Percentiles rank a stretch among this genome's conserved stretches.
Evolutionary conservation across 2,888 invertebrate genomes (phyloP).

Genomic region (Macrophya alboannulata): DNA sequence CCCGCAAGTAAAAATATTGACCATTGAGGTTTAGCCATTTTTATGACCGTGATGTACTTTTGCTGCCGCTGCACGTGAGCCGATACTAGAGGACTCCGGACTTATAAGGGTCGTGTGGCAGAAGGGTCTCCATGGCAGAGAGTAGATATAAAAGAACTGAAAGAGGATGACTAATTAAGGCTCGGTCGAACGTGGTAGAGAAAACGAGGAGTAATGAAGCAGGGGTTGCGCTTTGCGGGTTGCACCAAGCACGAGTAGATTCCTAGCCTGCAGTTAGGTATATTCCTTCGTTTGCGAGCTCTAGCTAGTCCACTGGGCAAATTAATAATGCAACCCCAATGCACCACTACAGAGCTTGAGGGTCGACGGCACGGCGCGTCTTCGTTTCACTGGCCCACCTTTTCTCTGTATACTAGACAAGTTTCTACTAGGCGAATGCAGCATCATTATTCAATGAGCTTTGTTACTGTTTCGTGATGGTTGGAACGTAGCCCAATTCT

Average conservation of each 20-base stretch:
- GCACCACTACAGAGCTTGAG: neutral
- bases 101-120: slow-evolving; percentile 29
- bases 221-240: slow-evolving; percentile 39
- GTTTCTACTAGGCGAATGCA: slow-evolving; percentile 6
- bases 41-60: slow-evolving; percentile 12
- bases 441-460: slow-evolving; percentile 45
- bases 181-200: slow-evolving; percentile 4
- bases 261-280: neutral
- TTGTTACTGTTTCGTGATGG: slow-evolving; percentile 1
- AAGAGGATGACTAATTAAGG: slow-evolving; percentile 46
- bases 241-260: neutral
- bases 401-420: neutral
- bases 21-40: neutral
- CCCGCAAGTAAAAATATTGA: neutral
- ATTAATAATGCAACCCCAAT: slow-evolving; percentile 42
- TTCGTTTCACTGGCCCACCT: neutral
- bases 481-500: slow-evolving; percentile 26
- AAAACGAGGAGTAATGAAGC: slow-evolving; percentile 29
- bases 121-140: neutral
- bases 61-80: neutral
- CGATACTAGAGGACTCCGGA: slow-evolving; percentile 13
- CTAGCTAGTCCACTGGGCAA: neutral
- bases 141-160: neutral
- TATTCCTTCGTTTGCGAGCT: neutral
- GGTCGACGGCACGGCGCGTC: neutral